Evolutionary conservation across 2,888 invertebrate genomes (phyloP), one percentile per base, ranked within the genome.

Genomic region (Thecophora atra): DNA sequence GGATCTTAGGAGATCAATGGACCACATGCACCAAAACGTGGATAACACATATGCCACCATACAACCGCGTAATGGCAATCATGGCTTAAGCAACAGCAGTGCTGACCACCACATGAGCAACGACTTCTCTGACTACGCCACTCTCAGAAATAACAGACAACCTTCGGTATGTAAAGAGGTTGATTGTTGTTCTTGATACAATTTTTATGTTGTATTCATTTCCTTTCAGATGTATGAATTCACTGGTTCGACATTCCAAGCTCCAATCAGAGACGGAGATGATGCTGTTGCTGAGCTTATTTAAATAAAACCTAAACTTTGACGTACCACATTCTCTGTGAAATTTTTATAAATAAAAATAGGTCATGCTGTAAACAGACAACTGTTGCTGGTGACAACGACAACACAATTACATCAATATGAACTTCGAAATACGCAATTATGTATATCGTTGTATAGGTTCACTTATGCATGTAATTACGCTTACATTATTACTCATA

Each of bases 221-320:
- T 51, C 56, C 3, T 5, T 58, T 19, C 19, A 87, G 83, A 82
- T 86, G 79, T 87, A 86, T 77, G 87, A 87, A 79, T 87, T 87
- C 42, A 87, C 86, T 71, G 92, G 92, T 17, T 92, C 92, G 77
- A 92, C 92, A 73, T 92, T 92, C 83, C 92, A 92, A 85, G 93
- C 93, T 15, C 93, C 92, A 19, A 82, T 85, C 74, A 81, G 86
- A 71, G 86, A 87, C 62, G 86, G 85, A 73, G 86, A 87, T 62
- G 86, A 86, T 74, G 84, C 82, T 47, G 86, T 86, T 56, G 85
- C 87, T 67, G 86, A 87, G 81, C 81, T 87, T 74, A 85, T 87
- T 75, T 87, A 84, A 84, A 70, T 15, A 24, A 19, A 66, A 26
- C 21, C 21, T 6, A 58, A 19, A 15, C 13, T 17, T 58, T 24